Evolutionary conservation across 2,888 invertebrate species (phyloP).

Genomic region (Sinohyriopsis cumingii): DNA sequence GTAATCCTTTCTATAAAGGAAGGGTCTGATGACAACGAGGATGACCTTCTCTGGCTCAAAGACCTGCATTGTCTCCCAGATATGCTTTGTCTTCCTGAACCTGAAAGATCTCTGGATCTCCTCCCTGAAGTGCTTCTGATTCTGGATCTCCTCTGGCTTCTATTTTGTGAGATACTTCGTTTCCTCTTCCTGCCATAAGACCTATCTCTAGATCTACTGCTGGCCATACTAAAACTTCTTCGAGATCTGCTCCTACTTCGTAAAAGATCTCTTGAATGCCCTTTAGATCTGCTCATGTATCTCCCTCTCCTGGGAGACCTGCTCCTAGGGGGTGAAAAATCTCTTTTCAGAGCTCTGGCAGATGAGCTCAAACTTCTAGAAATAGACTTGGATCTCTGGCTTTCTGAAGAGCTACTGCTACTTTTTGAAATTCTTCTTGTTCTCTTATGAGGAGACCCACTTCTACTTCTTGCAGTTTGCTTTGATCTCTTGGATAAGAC

Average conservation of each 20-base stretch:
- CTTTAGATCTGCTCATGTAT: not conserved
- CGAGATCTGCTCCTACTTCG: not conserved
- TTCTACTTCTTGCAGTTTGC: too few species aligned
- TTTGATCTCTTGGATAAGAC: too few species aligned
- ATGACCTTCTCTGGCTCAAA: too few species aligned
- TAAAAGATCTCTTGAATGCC: conserved; percentile 7
- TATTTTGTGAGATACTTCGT: too few species aligned
- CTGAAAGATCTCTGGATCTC: not conserved
- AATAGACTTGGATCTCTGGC: not conserved
- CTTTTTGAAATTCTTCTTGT: too few species aligned
- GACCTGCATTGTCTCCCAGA: not conserved
- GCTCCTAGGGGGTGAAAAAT: not conserved
- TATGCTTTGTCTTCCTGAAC: conserved; percentile 1
- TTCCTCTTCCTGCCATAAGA: not conserved
- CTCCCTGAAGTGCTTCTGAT: not conserved
- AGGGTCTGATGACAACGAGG: too few species aligned
- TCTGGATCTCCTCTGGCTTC: too few species aligned
- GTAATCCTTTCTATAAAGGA: too few species aligned
- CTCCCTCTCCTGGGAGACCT: conserved; percentile 1
- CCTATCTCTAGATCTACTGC: conserved; percentile 10
- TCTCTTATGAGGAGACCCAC: too few species aligned
- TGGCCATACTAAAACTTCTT: not conserved
- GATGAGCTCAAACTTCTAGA: not conserved
- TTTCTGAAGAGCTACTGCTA: not conserved
- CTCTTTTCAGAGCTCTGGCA: not conserved